Base-by-base conservation (phyloP, 2,113 vertebrate genomes). In the Pimephales promelas region DNA sequence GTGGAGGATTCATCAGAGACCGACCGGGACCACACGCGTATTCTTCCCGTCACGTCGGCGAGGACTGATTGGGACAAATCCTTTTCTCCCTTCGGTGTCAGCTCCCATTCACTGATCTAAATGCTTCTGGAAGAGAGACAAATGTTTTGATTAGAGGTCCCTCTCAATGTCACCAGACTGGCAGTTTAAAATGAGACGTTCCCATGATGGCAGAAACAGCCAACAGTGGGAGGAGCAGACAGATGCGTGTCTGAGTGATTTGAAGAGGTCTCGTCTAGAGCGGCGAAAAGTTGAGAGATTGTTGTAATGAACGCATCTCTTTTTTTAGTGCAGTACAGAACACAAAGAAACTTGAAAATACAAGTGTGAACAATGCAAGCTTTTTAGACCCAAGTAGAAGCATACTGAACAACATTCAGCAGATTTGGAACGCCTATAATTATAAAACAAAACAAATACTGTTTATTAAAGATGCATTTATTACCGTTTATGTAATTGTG, bases 141-240 rank as follows among this genome's bases (percentile, higher is more conserved):
- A 94, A 94, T 92, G 92, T 94, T 94, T 94, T 93, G 92, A 95
- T 94, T 94, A 93, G 92, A 88, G 91, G 91, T 92, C 92, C 88
- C 86, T 90, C 91, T 93, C 91, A 91, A 93, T 92, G 92, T 93
- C 92, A 90, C 40, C 88, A 86, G 91, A 89, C 90, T 81, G 47
- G 85, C 49, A 61, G 82, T 89, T 90, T 90, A 89, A 88, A 91
- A 91, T 88, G 92, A 56, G 82, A 68, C 72, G 11, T 26, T 22
- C 57, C 57, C 57, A 49, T 36, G 26, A 64, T 1, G 7, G 56
- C 36, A 45, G 66, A 49, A 52, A 56, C 70, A 59, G 68, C 1
- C 66, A 20, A 5, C 31, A 54, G 36, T 40, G 68, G 81, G 64
- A 36, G 49, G 52, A 72, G 40, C 13, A 28, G 82, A 66, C 78